Conservation (phyloP, 2,113 vertebrate species). For the Seriola quinqueradiata region DNA sequence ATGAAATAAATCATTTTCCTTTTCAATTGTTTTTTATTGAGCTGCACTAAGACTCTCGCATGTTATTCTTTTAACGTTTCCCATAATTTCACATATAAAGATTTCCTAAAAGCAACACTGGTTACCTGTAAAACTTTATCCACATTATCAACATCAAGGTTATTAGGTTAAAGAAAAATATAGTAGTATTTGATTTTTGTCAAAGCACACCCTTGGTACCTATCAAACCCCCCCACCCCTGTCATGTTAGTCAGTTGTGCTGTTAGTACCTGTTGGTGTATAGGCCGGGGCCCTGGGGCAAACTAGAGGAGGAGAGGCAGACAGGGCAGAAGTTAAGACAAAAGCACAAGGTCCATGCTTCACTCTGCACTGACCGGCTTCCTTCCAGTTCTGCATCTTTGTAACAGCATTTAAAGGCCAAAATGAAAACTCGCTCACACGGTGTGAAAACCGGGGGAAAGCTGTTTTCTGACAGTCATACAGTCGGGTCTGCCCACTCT, state of each 20-base stretch:
- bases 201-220: no score
- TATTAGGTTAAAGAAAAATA: no score
- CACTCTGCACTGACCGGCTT: conserved; percentile 3
- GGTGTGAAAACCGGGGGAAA: neutral
- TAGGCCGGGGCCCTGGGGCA: conserved; percentile 89
- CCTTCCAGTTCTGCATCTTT: conserved; percentile 21
- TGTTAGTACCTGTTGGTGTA: conserved; percentile 92
- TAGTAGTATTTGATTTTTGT: no score
- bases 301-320: conserved; percentile 87
- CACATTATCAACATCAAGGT: no score
- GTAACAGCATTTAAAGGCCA: neutral
- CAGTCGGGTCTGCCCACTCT: neutral
- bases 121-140: no score
- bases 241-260: conserved; percentile 48
- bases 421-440: neutral
- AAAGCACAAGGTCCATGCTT: conserved; percentile 51
- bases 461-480: neutral
- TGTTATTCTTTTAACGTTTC: no score
- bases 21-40: no score
- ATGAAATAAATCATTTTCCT: no score
- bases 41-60: no score
- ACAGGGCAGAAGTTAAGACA: conserved; percentile 73
- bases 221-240: neutral
- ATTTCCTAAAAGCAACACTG: no score
- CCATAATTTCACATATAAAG: no score